phyloP scores from a whole-genome alignment of 2,888 invertebrate genomes.

The Isoperla grammatica region DNA sequence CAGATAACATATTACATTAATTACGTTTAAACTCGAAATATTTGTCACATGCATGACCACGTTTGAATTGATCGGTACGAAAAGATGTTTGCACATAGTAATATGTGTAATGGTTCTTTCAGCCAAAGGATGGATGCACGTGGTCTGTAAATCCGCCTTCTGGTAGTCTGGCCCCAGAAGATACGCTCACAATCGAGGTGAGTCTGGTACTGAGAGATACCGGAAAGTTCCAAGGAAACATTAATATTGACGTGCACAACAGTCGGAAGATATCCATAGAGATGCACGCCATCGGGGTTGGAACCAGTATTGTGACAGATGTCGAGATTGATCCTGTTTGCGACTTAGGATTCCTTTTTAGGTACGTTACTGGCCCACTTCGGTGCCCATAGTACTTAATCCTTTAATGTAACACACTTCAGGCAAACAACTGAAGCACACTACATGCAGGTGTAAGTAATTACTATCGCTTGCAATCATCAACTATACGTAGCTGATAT shows the following conservation, averaged over 20 bases:
- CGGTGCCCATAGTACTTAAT: background rate
- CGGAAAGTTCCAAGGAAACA: slow-evolving; percentile 40
- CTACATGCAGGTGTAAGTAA: too few relatives aligned
- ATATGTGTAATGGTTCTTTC: too few relatives aligned
- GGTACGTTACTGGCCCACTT: slow-evolving; percentile 48
- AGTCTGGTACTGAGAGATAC: slow-evolving; percentile 40
- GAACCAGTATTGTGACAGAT: slow-evolving; percentile 59
- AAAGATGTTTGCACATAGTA: too few relatives aligned
- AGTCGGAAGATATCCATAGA: slow-evolving; percentile 45
- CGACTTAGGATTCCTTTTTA: slow-evolving; percentile 58
- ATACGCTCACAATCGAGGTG: slow-evolving; percentile 37
- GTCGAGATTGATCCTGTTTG: slow-evolving; percentile 53
- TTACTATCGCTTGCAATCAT: too few relatives aligned
- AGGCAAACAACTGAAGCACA: too few relatives aligned
- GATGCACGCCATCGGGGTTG: slow-evolving; percentile 56
- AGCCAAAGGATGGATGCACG: slow-evolving; percentile 33
- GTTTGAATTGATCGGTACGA: too few relatives aligned
- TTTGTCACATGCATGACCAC: too few relatives aligned
- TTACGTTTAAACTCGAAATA: too few relatives aligned
- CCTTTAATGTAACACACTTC: too few relatives aligned
- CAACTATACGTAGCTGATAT: too few relatives aligned
- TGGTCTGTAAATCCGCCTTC: slow-evolving; percentile 36
- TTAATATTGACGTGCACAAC: slow-evolving; percentile 41
- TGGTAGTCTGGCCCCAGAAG: slow-evolving; percentile 39
- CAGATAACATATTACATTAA: too few relatives aligned